Percentiles rank a stretch among this genome's conserved stretches.
Evolutionary conservation across 2,113 vertebrate genomes (phyloP).

Genomic region (Lipotes vexillifer): DNA sequence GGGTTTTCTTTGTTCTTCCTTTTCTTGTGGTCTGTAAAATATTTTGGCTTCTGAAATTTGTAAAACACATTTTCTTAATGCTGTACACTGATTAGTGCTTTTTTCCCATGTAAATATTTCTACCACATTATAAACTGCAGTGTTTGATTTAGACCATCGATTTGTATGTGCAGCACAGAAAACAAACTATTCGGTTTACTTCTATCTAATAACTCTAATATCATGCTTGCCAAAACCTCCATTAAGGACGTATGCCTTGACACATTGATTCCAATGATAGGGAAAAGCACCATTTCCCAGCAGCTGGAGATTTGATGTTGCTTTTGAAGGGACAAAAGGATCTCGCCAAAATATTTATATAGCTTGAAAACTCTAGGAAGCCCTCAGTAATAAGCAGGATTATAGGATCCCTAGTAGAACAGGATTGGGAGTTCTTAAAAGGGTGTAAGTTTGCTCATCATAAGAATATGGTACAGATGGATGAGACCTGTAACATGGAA

Average conservation of each 20-base stretch:
- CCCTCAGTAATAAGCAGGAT: background rate
- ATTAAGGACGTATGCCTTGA: slow-evolving; percentile 77
- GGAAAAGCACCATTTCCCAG: slow-evolving; percentile 48
- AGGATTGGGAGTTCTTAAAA: background rate
- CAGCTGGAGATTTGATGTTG: slow-evolving; percentile 62
- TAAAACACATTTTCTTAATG: slow-evolving; percentile 18
- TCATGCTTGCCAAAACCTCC: slow-evolving; percentile 74
- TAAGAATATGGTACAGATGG: background rate
- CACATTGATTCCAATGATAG: slow-evolving; percentile 68
- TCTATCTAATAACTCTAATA: slow-evolving; percentile 50
- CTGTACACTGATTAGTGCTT: slow-evolving; percentile 36
- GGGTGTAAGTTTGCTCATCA: background rate
- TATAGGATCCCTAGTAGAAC: background rate
- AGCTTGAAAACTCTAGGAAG: slow-evolving; percentile 8
- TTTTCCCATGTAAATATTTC: slow-evolving; percentile 62
- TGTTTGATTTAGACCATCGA: slow-evolving; percentile 51
- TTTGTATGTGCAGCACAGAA: slow-evolving; percentile 69
- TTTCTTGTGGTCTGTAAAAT: slow-evolving; percentile 23
- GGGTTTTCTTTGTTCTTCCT: background rate
- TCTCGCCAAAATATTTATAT: slow-evolving; percentile 41
- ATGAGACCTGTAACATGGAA: background rate
- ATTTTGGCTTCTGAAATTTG: background rate
- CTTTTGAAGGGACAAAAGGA: slow-evolving; percentile 38
- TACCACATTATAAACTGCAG: slow-evolving; percentile 45
- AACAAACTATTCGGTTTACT: slow-evolving; percentile 75